phyloP scores from a whole-genome alignment of 2,797 vertebrate species.

The Phrynocephalus guinanensis region DNA sequence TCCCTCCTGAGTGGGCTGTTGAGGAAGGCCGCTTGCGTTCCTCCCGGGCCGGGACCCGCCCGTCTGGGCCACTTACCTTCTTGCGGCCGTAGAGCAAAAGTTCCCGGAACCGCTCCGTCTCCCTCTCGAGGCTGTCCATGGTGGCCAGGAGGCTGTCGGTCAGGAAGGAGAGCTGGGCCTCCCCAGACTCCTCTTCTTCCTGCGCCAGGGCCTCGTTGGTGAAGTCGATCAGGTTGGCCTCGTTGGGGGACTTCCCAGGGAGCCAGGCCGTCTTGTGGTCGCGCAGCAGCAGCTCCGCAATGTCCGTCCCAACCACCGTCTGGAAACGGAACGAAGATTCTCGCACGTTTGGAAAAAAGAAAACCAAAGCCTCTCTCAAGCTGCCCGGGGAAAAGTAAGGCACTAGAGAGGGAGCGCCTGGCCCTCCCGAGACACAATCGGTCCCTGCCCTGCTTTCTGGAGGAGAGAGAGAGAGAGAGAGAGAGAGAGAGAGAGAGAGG shows the following conservation, averaged over 20 bases:
- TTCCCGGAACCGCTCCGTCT: conserved; percentile 94
- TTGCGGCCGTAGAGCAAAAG: conserved; percentile 95
- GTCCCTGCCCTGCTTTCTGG: no score
- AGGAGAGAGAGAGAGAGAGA: no score
- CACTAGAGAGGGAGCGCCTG: neutral
- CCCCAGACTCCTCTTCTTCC: conserved; percentile 90
- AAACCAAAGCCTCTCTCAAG: neutral
- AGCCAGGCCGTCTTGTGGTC: conserved; percentile 96
- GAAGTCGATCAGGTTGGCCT: conserved; percentile 98
- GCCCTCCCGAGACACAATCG: neutral
- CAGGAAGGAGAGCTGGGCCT: conserved; percentile 91
- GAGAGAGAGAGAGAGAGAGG: no score
- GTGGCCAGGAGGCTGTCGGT: conserved; percentile 85
- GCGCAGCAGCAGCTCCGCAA: conserved; percentile 92
- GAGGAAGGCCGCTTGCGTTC: no score
- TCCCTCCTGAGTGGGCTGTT: neutral
- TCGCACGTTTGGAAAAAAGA: neutral
- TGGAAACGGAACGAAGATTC: conserved; percentile 53
- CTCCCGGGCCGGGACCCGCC: neutral
- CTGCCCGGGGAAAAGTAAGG: neutral
- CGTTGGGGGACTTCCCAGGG: conserved; percentile 95
- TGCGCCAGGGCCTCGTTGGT: conserved; percentile 90
- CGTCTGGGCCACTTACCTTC: conserved; percentile 78
- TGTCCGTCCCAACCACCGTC: conserved; percentile 97
- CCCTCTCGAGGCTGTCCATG: conserved; percentile 84